Percentiles rank a stretch among this genome's conserved stretches.
These are phyloP conservation scores for Sphaeridia pumilis DNA, from an alignment of 2,888 invertebrate genomes.

Conservation along the genomic window DNA sequence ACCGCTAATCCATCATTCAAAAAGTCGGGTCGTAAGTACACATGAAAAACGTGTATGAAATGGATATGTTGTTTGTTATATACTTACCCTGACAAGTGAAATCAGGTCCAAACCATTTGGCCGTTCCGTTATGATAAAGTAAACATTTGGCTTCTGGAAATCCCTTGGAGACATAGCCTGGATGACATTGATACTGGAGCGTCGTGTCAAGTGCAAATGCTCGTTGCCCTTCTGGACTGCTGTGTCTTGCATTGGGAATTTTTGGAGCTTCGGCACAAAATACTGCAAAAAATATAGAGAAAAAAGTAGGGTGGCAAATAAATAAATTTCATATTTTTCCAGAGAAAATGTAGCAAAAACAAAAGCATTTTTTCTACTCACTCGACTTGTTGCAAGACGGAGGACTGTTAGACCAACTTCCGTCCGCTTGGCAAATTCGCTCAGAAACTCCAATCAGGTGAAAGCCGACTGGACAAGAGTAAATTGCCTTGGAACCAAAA, in stretches of 20 bases:
- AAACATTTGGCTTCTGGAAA: slow-evolving; percentile 87
- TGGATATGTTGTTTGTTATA: no score
- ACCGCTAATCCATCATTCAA: no score
- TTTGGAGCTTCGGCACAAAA: slow-evolving; percentile 77
- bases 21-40: no score
- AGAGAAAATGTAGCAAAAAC: background rate
- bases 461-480: slow-evolving; percentile 77
- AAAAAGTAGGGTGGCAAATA: no score
- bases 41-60: no score
- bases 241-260: slow-evolving; percentile 75
- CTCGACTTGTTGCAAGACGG: slow-evolving; percentile 63
- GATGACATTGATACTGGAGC: slow-evolving; percentile 83
- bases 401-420: slow-evolving; percentile 62
- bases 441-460: slow-evolving; percentile 76
- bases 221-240: slow-evolving; percentile 71
- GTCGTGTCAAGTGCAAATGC: slow-evolving; percentile 82
- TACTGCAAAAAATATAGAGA: no score
- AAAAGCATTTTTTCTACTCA: no score
- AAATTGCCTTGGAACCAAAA: slow-evolving; percentile 71
- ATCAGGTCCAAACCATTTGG: slow-evolving; percentile 95
- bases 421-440: slow-evolving; percentile 82
- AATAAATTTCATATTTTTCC: no score
- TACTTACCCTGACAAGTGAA: slow-evolving; percentile 85
- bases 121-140: slow-evolving; percentile 59
- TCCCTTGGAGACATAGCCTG: slow-evolving; percentile 87